phyloP scores from a whole-genome alignment of 2,113 vertebrate genomes.

The Nymphicus hollandicus region DNA sequence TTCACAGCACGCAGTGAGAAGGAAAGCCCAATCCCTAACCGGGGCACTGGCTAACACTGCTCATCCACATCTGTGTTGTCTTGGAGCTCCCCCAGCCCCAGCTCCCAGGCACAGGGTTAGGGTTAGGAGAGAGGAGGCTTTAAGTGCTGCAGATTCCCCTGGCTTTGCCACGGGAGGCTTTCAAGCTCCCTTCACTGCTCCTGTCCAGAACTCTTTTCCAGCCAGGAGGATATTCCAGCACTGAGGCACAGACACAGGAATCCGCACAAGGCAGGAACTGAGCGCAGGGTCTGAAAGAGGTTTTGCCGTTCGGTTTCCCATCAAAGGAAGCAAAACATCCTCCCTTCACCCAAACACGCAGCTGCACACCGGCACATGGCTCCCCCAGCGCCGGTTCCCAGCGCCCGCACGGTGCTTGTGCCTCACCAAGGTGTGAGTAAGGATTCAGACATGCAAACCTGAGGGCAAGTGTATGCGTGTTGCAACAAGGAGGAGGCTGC shows the following conservation, averaged over 20 bases:
- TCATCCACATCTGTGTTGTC: neutral
- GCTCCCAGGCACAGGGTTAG: neutral
- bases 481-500: neutral
- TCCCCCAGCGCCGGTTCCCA: neutral
- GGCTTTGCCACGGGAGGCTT: neutral
- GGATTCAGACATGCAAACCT: slow-evolving; percentile 20
- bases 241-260: neutral
- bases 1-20: neutral
- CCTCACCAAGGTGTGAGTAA: neutral
- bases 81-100: neutral
- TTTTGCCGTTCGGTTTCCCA: neutral
- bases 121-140: neutral
- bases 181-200: neutral
- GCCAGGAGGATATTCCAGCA: neutral
- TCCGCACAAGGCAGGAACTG: neutral
- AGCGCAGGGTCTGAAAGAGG: neutral
- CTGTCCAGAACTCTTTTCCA: neutral
- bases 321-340: neutral
- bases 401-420: accelerated
- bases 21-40: neutral
- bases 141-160: neutral
- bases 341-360: neutral
- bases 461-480: neutral
- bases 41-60: neutral
- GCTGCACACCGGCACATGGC: neutral